Base-by-base conservation (phyloP, 2,888 invertebrate species). In the Rugalucina vietnamica region DNA sequence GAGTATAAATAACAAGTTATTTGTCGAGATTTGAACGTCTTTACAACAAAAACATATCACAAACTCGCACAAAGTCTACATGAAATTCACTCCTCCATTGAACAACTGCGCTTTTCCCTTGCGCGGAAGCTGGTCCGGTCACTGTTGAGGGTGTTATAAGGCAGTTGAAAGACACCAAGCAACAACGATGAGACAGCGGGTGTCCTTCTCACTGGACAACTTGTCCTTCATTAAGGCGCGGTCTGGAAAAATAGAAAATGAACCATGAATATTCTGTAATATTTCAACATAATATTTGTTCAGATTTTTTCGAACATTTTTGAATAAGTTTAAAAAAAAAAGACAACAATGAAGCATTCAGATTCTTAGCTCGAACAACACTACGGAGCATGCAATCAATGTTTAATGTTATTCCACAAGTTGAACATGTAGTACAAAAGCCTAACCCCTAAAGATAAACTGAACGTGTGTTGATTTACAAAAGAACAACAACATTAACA, bases 141-240 rank as follows among this genome's bases (percentile, higher is more conserved):
- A 21, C 54, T 54, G 54, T 21, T 14, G n/a, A 4, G 10, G 54
- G 65, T 65, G 65, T 65, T 65, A 65, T 78, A 79, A 79, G 79
- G 79, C 79, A 79, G 54, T 79, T 79, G 74, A 79, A 73, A 79
- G 73, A 79, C 57, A 54, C 32, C 57, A 54, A 29, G 50, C n/a
- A 36, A 43, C 54, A 54, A 54, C 49, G 32, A 27, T 36, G 54
- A 54, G 50, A 57, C 29, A 27, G 32, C 50, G 36, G 75, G 54
- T 75, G 54, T 54, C 75, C 75, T 54, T 57, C 34, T n/a, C 57
- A 34, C 32, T 50, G 54, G 32, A 57, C 21, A 75, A n/a, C 24
- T n/a, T 1, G 50, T 29, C 54, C 12, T 10, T 21, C 0, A 21
- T 65, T 76, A 65, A 50, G 72, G 78, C 50, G 37, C 50, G 4